A percentile compares a stretch with the other conserved stretches of the same genome.
phyloP scores from a whole-genome alignment of 2,888 invertebrate genomes.

The Copidosoma aretas region DNA sequence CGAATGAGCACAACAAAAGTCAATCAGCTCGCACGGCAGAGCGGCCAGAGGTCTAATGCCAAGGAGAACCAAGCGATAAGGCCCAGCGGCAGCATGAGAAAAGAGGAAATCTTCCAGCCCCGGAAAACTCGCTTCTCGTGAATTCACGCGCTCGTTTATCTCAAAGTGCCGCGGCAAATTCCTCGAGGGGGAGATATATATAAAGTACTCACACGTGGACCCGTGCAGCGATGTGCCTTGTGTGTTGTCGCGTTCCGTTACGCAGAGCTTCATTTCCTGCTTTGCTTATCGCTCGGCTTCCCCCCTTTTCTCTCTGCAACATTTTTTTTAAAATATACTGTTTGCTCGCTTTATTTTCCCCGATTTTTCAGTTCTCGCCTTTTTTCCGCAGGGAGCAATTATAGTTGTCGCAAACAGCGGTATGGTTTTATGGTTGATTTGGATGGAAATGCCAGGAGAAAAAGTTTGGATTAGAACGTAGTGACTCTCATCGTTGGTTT shows the following conservation, averaged over 20 bases:
- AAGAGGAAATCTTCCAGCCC: conserved; percentile 14
- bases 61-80: conserved; percentile 40
- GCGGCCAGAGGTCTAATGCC: conserved; percentile 48
- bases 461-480: no score
- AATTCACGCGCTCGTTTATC: background rate
- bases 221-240: no score
- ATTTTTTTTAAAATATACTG: background rate
- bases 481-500: no score
- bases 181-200: background rate
- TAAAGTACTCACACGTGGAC: no score
- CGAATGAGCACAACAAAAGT: background rate
- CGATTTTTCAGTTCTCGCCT: background rate
- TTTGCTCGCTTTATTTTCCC: background rate
- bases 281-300: no score
- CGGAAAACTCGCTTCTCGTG: conserved; percentile 11
- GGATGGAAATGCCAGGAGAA: no score
- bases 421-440: no score
- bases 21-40: conserved; percentile 9
- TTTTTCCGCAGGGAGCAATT: background rate
- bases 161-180: conserved; percentile 1
- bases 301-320: no score
- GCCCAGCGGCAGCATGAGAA: background rate
- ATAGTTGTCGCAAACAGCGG: no score
- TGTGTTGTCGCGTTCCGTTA: no score
- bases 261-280: no score